Base-by-base conservation (phyloP, 2,797 vertebrate genomes). In the Chromobotia macracanthus region DNA sequence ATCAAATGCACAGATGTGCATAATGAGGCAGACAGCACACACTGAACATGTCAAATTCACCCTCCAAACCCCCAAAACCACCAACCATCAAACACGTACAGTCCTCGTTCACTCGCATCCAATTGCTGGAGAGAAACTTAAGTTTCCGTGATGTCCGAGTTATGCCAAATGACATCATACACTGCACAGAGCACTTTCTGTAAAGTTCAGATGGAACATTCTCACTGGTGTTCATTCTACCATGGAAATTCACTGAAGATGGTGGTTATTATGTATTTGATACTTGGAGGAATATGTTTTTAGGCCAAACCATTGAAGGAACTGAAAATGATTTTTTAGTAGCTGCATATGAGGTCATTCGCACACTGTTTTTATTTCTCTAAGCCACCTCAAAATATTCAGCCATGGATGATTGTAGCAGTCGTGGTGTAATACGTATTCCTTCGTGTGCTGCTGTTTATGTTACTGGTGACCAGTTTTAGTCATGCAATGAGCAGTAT, bases 291-390 rank as follows among this genome's bases (percentile, higher is more conserved):
- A 16, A 9, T 66, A 38, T n/a, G 19, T 31, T 31, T 76, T 5
- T 19, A 77, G 66, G 31, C 19, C 64, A 70, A 63, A 21, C 3
- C 65, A 10, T 53, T 73, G 16, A 38, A 60, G 25, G 70, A 51
- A 9, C 23, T 38, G 35, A 61, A 38, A 72, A 46, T 69, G 46
- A 19, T 50, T 9, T 66, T 74, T 46, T 63, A 41, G 64, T 48
- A 28, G 83, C 82, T 85, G 88, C 73, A 84, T 72, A 89, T 89
- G 80, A 92, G 84, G 86, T 89, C 87, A 90, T 58, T 70, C 31
- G 58, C 38, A 61, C 79, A 83, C 87, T 78, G 61, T 87, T 89
- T 89, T 90, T 65, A 87, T 89, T 89, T 89, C 87, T 84, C 80
- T 77, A 84, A 84, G 74, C 73, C 83, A 76, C 77, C 84, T 72